phyloP scores from a whole-genome alignment of 2,797 vertebrate genomes.

The Bovichtus diacanthus region DNA sequence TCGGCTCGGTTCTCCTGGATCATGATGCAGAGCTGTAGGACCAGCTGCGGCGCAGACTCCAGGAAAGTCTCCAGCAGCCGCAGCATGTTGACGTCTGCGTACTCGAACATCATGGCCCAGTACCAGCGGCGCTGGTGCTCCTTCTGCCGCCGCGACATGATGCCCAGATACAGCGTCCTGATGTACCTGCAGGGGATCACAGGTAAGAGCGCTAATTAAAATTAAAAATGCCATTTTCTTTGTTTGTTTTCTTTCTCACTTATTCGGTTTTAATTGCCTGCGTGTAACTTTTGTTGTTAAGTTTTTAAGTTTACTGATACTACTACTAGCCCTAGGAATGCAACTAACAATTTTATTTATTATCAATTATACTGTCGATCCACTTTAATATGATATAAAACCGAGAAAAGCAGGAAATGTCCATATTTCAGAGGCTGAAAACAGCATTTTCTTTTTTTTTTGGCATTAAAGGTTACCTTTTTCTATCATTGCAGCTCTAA shows the following conservation, averaged over 20 bases:
- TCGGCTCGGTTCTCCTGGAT: slow-evolving; percentile 99
- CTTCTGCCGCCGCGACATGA: slow-evolving; percentile 95
- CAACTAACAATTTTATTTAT: no score
- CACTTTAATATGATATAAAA: no score
- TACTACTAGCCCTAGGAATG: no score
- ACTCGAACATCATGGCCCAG: slow-evolving; percentile 99
- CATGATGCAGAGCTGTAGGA: slow-evolving; percentile 99
- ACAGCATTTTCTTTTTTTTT: no score
- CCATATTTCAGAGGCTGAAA: no score
- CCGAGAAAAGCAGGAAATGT: no score
- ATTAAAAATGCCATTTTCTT: no score
- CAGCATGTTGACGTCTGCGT: slow-evolving; percentile 98
- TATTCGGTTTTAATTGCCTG: neutral
- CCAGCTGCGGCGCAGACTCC: slow-evolving; percentile 98
- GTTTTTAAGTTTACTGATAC: neutral
- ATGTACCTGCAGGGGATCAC: slow-evolving; percentile 89
- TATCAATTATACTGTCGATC: no score
- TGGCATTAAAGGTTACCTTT: no score
- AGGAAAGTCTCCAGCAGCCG: slow-evolving; percentile 98
- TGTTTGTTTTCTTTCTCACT: neutral
- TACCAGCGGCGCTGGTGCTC: slow-evolving; percentile 98
- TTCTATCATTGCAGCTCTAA: no score
- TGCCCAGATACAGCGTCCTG: slow-evolving; percentile 96
- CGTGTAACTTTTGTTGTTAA: neutral
- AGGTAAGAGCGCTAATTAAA: neutral